phyloP scores from a whole-genome alignment of 1,140 invertebrate genomes.

The Magallana angulata region DNA sequence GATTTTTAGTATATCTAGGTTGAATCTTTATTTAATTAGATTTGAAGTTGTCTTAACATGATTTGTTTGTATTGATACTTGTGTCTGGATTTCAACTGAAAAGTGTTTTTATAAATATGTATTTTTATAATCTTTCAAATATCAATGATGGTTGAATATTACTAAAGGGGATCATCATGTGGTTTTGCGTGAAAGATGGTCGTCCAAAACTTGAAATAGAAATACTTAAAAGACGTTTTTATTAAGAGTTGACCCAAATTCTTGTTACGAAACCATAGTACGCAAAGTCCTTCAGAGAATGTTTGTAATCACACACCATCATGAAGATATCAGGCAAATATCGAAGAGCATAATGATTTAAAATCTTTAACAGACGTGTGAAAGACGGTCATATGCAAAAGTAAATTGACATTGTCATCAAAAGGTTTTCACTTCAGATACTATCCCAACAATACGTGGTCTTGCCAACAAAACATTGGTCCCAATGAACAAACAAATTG shows the following conservation, averaged over 20 bases:
- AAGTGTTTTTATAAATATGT: too few species aligned
- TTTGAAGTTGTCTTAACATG: too few species aligned
- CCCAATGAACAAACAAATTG: neutral
- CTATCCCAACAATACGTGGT: neutral
- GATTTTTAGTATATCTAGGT: too few species aligned
- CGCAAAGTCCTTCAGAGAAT: neutral
- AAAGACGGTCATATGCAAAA: neutral
- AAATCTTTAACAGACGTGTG: neutral
- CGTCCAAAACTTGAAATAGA: too few species aligned
- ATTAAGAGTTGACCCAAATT: neutral
- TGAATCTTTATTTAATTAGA: too few species aligned
- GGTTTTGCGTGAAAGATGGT: too few species aligned
- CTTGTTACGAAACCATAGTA: neutral
- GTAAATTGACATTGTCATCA: conserved; percentile 13
- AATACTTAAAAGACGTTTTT: too few species aligned
- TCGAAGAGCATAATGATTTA: neutral
- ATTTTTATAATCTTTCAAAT: too few species aligned
- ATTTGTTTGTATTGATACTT: too few species aligned
- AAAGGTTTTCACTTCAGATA: neutral
- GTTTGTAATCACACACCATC: neutral
- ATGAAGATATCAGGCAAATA: neutral
- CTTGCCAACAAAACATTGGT: neutral
- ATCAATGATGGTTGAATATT: too few species aligned
- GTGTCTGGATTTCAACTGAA: too few species aligned
- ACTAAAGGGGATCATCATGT: too few species aligned